Base-by-base conservation (phyloP, 1,140 invertebrate genomes). In the Pteromalus puparum region DNA sequence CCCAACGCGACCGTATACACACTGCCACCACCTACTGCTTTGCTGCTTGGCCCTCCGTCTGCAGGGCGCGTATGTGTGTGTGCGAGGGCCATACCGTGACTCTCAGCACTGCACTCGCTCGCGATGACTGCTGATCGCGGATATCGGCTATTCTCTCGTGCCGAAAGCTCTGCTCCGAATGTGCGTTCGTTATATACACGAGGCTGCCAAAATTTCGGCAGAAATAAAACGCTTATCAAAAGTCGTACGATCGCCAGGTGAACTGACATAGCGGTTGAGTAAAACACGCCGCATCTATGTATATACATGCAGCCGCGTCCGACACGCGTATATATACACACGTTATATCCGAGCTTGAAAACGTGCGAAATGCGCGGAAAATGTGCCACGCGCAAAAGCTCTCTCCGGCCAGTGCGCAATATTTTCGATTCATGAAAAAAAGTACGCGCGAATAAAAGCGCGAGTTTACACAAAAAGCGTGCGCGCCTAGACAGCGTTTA, bases 11-110 rank as follows among this genome's bases (percentile, higher is more conserved):
- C 87, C 86, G 53, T n/a, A 5, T 34, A 42, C 38, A 61, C 53
- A 85, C 85, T 82, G 84, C 87, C 85, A 78, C 86, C 81, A 3
- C 24, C 70, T 46, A n/a, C 67, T 12, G 30, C 48, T 18, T 24
- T 46, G 28, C 30, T 38, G 67, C 24, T 30, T 70, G 26, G 28
- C 13, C 53, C 76, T 4, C 48, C 30, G 61, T 24, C 38, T 70
- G 5, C 30, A n/a, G n/a, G n/a, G 15, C 1, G 21, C 18, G 18
- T 1, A 21, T 21, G 67, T 15, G 28, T 30, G 28, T 34, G 6
- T 1, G 12, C 74, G 38, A 38, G 67, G 15, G 24, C 67, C 73
- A 10, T 34, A 67, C 53, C 74, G 61, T 53, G 75, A 79, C 75
- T 79, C 72, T 72, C 75, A 73, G 42, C 82, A 28, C 53, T 61